Conservation (phyloP, 2,888 invertebrate genomes). For the Pachliopta kotzebuea region DNA sequence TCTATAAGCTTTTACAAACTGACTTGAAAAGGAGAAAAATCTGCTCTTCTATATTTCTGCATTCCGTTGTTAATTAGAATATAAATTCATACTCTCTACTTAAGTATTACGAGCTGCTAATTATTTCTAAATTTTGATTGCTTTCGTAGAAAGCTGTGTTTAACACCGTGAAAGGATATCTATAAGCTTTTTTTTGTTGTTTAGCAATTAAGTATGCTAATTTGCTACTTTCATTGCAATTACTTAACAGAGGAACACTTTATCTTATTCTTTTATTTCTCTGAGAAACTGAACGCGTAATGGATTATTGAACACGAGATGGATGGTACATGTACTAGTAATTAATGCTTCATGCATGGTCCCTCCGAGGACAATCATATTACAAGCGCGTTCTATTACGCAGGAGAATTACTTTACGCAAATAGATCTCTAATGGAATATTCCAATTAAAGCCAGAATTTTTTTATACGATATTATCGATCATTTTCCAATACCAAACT, state of each 20-base stretch:
- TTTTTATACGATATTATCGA: background rate
- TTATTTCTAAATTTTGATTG: conserved; percentile 73
- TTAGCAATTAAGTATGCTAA: conserved; percentile 76
- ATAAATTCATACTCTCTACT: conserved; percentile 48
- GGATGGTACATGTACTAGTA: conserved; percentile 38
- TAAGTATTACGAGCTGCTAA: conserved; percentile 63
- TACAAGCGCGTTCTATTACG: conserved; percentile 41
- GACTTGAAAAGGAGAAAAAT: conserved; percentile 39
- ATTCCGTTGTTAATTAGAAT: conserved; percentile 59
- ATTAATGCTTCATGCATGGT: conserved; percentile 58
- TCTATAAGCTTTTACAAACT: conserved; percentile 49
- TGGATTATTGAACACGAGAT: conserved; percentile 1
- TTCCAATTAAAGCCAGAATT: conserved; percentile 7
- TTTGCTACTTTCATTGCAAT: conserved; percentile 57
- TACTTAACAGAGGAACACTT: background rate
- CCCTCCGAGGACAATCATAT: conserved; percentile 46
- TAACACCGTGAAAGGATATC: conserved; percentile 55
- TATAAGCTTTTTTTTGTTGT: conserved; percentile 63
- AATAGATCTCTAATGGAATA: conserved; percentile 21
- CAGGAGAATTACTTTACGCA: conserved; percentile 15
- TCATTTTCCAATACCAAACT: background rate
- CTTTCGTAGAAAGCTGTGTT: conserved; percentile 59
- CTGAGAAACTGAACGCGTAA: background rate
- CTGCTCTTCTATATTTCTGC: conserved; percentile 43
- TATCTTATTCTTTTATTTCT: background rate